Conservation (phyloP, 2,113 vertebrate species). For the Geococcyx californianus region DNA sequence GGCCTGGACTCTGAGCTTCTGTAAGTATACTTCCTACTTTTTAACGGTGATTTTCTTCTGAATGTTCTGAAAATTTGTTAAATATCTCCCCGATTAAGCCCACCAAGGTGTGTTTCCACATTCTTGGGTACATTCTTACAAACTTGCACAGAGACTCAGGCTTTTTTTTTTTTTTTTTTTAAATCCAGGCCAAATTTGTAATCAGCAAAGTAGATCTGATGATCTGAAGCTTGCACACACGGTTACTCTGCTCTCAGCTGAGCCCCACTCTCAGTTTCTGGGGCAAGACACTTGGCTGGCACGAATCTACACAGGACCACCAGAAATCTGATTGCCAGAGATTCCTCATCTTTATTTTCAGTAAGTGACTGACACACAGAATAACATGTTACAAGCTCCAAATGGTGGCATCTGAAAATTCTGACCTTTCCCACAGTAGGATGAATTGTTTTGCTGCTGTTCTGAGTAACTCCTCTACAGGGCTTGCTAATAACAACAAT, state of each 20-base stretch:
- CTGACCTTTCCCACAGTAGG: neutral
- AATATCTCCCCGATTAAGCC: neutral
- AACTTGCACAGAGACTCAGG: neutral
- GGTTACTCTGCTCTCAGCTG: neutral
- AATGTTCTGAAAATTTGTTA: neutral
- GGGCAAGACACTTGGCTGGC: neutral
- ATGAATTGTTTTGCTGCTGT: neutral
- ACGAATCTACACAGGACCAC: neutral
- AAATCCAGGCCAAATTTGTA: conserved; percentile 17
- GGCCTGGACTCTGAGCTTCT: neutral
- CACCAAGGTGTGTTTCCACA: neutral
- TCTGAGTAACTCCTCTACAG: neutral
- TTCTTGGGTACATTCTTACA: neutral
- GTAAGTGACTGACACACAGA: neutral
- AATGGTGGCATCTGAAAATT: neutral
- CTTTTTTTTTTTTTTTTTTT: neutral
- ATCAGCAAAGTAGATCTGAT: neutral
- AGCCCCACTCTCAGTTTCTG: neutral
- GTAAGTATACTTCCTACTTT: neutral
- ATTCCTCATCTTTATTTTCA: neutral
- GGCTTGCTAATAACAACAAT: neutral
- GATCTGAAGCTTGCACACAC: neutral
- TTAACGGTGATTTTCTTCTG: neutral
- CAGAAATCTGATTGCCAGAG: neutral
- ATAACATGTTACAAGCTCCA: neutral